These are phyloP conservation scores for Endomychus coccineus DNA, from an alignment of 2,888 invertebrate genomes.

Conservation along the genomic window DNA sequence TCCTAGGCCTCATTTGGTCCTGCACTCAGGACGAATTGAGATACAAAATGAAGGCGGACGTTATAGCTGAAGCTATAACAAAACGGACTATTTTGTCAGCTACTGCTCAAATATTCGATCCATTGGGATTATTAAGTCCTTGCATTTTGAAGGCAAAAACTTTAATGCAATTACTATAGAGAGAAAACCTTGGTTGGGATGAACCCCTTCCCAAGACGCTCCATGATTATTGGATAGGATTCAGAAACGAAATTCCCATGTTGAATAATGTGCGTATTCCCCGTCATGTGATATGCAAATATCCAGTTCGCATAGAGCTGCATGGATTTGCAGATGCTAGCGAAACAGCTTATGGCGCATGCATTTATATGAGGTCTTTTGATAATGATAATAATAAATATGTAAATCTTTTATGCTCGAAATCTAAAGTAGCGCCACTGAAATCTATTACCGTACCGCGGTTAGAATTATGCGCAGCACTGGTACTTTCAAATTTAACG, in stretches of 20 bases:
- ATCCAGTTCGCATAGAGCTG: conserved; percentile 15
- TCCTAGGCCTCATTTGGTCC: conserved; percentile 6
- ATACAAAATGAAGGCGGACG: not conserved
- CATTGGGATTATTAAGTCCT: conserved; percentile 22
- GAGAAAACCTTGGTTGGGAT: conserved; percentile 21
- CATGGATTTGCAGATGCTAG: conserved; percentile 26
- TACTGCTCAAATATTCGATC: conserved; percentile 25
- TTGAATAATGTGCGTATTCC: conserved; percentile 16
- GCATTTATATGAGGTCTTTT: conserved; percentile 18
- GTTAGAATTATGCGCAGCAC: conserved; percentile 21
- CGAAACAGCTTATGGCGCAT: conserved; percentile 20
- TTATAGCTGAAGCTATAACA: conserved; percentile 4
- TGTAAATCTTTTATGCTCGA: conserved; percentile 18
- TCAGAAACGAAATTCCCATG: conserved; percentile 7
- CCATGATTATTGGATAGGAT: conserved; percentile 16
- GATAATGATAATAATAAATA: conserved; percentile 7
- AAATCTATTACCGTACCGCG: conserved; percentile 20
- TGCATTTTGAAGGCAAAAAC: conserved; percentile 21
- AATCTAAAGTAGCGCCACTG: conserved; percentile 22
- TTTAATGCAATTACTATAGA: conserved; percentile 23
- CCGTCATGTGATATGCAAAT: conserved; percentile 9
- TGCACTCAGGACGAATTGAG: not conserved
- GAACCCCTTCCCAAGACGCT: conserved; percentile 15
- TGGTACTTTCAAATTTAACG: conserved; percentile 10
- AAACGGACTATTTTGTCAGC: conserved; percentile 18